A percentile compares a stretch with the other conserved stretches of the same genome.
phyloP scores from a whole-genome alignment of 2,888 invertebrate genomes.

The Hirtodrosophila alboralis region DNA sequence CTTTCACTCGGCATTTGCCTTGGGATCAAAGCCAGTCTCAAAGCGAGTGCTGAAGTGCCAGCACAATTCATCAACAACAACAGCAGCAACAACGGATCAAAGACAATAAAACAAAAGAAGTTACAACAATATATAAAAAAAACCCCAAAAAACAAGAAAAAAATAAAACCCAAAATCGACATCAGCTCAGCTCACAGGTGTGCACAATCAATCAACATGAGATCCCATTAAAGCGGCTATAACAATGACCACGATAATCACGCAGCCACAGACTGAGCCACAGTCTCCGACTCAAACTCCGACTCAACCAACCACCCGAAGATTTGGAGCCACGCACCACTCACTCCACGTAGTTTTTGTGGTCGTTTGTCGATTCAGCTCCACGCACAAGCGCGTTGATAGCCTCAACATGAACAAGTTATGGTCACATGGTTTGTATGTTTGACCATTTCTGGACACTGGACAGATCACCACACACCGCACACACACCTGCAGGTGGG shows the following conservation, averaged over 20 bases:
- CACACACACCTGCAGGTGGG: slow-evolving; percentile 6
- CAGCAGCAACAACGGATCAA: slow-evolving; percentile 54
- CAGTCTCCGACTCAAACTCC: too few relatives aligned
- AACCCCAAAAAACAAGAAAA: slow-evolving; percentile 17
- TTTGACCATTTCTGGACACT: slow-evolving; percentile 25
- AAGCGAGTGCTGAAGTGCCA: slow-evolving; percentile 16
- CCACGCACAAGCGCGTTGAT: slow-evolving; percentile 65
- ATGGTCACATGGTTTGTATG: slow-evolving; percentile 13
- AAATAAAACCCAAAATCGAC: slow-evolving; percentile 37
- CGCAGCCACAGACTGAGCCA: slow-evolving; percentile 8
- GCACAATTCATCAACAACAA: slow-evolving; percentile 52
- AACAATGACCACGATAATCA: slow-evolving; percentile 74
- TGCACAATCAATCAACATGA: slow-evolving; percentile 79
- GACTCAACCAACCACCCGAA: too few relatives aligned
- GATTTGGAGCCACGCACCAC: slow-evolving; percentile 32
- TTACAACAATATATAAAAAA: too few relatives aligned
- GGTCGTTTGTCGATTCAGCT: slow-evolving; percentile 4
- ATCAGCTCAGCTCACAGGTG: slow-evolving; percentile 65
- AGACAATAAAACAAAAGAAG: slow-evolving; percentile 55
- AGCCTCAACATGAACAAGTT: slow-evolving; percentile 32
- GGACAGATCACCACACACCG: slow-evolving; percentile 20
- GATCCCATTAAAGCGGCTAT: slow-evolving; percentile 74
- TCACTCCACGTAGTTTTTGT: slow-evolving; percentile 37
- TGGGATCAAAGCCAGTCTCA: slow-evolving; percentile 29
- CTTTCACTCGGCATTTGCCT: slow-evolving; percentile 48